These are phyloP conservation scores for Daktulosphaira vitifoliae DNA, from an alignment of 1,140 invertebrate genomes.

Conservation along the genomic window DNA sequence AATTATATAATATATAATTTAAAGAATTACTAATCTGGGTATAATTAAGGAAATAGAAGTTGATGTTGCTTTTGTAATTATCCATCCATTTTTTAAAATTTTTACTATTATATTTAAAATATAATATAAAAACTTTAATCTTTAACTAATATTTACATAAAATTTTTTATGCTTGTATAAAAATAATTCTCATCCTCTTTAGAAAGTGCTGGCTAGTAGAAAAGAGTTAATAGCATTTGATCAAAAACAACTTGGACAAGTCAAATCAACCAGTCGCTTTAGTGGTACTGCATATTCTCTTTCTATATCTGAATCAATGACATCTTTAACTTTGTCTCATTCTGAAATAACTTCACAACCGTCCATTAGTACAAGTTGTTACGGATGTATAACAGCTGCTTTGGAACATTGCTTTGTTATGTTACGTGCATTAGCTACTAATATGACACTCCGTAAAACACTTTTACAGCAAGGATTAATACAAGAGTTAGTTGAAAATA, in stretches of 20 bases:
- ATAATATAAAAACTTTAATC: too few species aligned
- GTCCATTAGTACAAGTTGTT: constrained; percentile 51
- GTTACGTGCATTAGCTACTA: constrained; percentile 81
- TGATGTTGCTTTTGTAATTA: too few species aligned
- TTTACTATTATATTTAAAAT: too few species aligned
- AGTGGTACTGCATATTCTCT: constrained; percentile 9
- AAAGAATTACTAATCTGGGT: too few species aligned
- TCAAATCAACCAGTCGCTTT: constrained; percentile 22
- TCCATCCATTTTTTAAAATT: too few species aligned
- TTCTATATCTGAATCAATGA: constrained; percentile 20
- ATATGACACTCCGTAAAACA: constrained; percentile 62
- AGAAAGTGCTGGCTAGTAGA: constrained; percentile 79
- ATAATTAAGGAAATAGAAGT: too few species aligned
- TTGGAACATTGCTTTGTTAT: constrained; percentile 90
- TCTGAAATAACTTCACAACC: background rate
- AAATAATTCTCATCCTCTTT: constrained; percentile 35
- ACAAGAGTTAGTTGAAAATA: constrained; percentile 81
- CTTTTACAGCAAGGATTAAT: constrained; percentile 81
- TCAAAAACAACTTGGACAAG: constrained; percentile 59
- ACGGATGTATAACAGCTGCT: constrained; percentile 75
- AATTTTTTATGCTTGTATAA: too few species aligned
- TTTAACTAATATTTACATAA: too few species aligned
- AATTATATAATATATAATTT: too few species aligned
- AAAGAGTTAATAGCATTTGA: constrained; percentile 89
- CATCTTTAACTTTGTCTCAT: constrained; percentile 9